Conservation (phyloP, 2,888 invertebrate genomes). For the Rutpela maculata region DNA sequence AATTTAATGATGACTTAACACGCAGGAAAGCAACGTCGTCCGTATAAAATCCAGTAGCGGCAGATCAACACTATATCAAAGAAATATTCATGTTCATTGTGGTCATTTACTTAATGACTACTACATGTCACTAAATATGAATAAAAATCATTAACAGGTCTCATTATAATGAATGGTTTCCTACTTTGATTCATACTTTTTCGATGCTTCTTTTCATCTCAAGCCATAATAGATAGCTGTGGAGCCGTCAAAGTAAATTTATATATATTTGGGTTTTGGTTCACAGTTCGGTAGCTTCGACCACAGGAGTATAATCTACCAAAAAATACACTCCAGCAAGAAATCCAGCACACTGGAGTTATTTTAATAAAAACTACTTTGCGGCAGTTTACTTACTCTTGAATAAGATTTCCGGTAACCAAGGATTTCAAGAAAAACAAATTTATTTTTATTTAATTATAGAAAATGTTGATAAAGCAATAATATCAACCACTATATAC, state of each 20-base stretch:
- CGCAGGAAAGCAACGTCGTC: neutral
- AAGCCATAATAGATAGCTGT: neutral
- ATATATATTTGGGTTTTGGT: neutral
- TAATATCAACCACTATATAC: too few species aligned
- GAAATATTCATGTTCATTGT: conserved; percentile 38
- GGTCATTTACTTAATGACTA: conserved; percentile 24
- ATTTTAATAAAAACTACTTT: too few species aligned
- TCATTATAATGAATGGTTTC: conserved; percentile 11
- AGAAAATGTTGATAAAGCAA: too few species aligned
- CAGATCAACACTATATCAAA: conserved; percentile 33
- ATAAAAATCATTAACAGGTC: conserved; percentile 34
- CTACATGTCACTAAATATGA: conserved; percentile 15
- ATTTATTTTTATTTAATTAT: too few species aligned
- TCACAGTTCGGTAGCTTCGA: neutral
- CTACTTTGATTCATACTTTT: conserved; percentile 36
- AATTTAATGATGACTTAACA: conserved; percentile 38
- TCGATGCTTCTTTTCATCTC: conserved; percentile 16
- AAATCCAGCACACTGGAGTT: neutral
- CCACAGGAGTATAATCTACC: neutral
- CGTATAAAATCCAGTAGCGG: conserved; percentile 34
- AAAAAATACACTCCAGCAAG: neutral
- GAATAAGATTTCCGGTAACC: too few species aligned
- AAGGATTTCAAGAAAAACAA: too few species aligned
- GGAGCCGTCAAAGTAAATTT: conserved; percentile 2
- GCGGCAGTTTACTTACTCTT: too few species aligned